Conservation (phyloP, 1,140 invertebrate species). For the Apocrypta bakeri region DNA sequence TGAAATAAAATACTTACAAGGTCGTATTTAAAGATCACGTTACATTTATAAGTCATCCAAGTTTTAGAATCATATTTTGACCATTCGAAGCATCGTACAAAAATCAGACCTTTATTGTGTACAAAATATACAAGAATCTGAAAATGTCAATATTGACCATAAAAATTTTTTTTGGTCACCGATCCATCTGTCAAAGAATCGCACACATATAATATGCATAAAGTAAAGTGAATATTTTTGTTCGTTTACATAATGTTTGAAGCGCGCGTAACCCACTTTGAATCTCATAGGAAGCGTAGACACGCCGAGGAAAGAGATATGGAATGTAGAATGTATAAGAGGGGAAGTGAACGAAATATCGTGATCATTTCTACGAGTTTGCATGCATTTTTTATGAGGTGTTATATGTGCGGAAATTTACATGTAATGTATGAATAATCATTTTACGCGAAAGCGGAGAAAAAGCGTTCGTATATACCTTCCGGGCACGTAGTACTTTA, state of each 20-base stretch:
- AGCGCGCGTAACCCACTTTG: background rate
- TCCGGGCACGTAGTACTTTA: background rate
- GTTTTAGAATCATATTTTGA: no score
- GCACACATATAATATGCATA: no score
- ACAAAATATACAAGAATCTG: no score
- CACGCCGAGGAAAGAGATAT: background rate
- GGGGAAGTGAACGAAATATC: background rate
- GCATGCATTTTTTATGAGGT: background rate
- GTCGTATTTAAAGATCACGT: no score
- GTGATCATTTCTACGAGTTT: background rate
- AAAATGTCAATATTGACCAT: no score
- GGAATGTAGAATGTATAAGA: background rate
- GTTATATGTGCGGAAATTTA: background rate
- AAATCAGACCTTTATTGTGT: no score
- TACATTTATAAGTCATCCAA: no score
- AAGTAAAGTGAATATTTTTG: background rate
- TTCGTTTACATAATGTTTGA: background rate
- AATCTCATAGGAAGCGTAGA: background rate
- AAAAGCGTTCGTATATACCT: background rate
- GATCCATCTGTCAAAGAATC: no score
- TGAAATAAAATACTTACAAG: no score
- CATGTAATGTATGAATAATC: slow-evolving; percentile 2
- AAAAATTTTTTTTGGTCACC: no score
- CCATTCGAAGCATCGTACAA: no score
- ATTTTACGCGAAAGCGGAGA: background rate